These are phyloP conservation scores for Dryobates pubescens DNA, from an alignment of 2,797 vertebrate genomes.

Conservation along the genomic window DNA sequence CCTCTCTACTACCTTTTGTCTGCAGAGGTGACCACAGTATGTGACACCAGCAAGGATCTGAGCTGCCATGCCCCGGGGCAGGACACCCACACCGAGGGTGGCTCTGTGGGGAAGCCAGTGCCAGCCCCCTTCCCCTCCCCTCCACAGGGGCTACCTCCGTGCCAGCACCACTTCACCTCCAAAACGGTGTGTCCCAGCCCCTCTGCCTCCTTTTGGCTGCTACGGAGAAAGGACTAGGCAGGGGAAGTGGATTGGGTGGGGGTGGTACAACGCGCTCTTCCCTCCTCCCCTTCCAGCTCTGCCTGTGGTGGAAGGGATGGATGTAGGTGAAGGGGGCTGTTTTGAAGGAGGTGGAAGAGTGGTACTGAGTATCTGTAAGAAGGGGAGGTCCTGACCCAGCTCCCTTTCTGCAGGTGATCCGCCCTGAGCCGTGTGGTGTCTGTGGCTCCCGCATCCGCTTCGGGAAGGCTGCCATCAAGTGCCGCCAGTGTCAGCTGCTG, in stretches of 20 bases:
- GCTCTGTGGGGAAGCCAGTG: neutral
- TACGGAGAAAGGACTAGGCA: neutral
- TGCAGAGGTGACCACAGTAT: neutral
- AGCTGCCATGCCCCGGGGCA: fast-evolving
- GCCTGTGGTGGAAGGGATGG: neutral
- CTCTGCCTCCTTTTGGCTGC: neutral
- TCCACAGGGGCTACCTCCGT: neutral
- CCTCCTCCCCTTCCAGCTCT: neutral
- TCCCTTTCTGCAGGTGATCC: conserved; percentile 80
- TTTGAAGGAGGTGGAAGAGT: neutral
- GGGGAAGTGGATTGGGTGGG: fast-evolving
- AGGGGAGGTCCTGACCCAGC: neutral
- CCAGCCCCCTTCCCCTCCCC: neutral
- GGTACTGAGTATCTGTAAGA: neutral
- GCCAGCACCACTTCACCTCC: conserved; percentile 61
- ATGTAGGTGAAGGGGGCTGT: neutral
- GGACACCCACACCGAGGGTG: neutral
- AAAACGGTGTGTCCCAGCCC: conserved; percentile 39
- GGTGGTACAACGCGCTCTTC: neutral
- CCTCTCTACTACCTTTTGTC: neutral
- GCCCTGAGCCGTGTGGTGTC: conserved; percentile 77
- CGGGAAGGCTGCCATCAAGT: conserved; percentile 84
- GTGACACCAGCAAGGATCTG: neutral
- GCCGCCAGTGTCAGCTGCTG: conserved; percentile 81
- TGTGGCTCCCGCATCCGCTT: conserved; percentile 88